Conservation (phyloP, 2,888 invertebrate species). For the Leucophenga maculata region DNA sequence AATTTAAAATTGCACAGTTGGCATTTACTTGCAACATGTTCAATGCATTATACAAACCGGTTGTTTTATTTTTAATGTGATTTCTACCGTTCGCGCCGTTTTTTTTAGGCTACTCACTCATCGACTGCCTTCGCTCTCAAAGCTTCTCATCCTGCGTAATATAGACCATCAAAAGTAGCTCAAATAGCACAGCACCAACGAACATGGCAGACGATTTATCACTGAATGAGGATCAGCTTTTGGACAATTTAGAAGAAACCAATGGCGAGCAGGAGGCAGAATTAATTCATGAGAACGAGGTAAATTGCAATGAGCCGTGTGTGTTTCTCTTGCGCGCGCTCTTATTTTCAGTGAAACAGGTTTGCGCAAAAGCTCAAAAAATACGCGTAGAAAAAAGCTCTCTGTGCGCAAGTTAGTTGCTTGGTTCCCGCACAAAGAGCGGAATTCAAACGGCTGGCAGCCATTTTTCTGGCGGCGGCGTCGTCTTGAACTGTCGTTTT, state of each 20-base stretch:
- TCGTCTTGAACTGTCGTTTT: neutral
- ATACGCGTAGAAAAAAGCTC: conserved; percentile 50
- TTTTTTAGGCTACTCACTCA: conserved; percentile 33
- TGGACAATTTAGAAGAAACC: conserved; percentile 72
- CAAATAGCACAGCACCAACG: conserved; percentile 27
- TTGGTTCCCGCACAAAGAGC: conserved; percentile 15
- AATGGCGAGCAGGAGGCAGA: conserved; percentile 72
- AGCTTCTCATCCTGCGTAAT: conserved; percentile 47
- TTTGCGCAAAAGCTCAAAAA: conserved; percentile 38
- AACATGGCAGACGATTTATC: conserved; percentile 71
- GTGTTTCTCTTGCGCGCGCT: neutral
- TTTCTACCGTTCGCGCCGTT: neutral
- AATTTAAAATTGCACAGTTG: neutral
- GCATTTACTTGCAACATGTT: no score
- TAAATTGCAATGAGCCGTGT: conserved; percentile 48
- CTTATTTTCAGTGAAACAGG: conserved; percentile 39
- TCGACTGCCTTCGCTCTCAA: conserved; percentile 39
- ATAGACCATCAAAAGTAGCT: conserved; percentile 43
- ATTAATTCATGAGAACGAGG: conserved; percentile 71
- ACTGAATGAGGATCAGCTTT: conserved; percentile 72
- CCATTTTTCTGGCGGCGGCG: conserved; percentile 58
- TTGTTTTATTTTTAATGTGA: neutral
- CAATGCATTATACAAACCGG: neutral
- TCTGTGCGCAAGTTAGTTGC: conserved; percentile 46
- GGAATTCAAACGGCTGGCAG: conserved; percentile 34